Conservation (phyloP, 2,888 invertebrate genomes). For the Microdon myrmicae region DNA sequence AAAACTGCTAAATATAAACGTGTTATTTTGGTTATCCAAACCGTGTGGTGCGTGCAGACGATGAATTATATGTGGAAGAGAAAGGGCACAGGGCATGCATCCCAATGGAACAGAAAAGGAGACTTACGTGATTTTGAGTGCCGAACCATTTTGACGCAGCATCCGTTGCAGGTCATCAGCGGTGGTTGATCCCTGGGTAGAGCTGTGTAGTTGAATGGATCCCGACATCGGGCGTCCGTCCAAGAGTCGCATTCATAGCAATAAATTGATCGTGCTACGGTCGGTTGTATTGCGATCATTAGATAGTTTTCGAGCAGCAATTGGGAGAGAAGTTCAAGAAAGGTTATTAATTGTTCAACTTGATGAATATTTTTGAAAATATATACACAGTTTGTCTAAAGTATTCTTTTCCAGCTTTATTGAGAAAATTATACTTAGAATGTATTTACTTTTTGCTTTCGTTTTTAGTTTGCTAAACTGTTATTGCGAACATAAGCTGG, state of each 20-base stretch:
- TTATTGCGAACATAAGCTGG: slow-evolving; percentile 15
- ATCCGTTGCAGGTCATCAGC: slow-evolving; percentile 88
- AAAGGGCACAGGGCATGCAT: too few relatives aligned
- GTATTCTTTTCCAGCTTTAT: too few relatives aligned
- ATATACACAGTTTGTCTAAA: slow-evolving; percentile 22
- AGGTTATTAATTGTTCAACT: neutral
- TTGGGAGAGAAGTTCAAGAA: neutral
- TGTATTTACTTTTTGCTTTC: slow-evolving; percentile 31
- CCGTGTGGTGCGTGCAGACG: too few relatives aligned
- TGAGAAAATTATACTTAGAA: slow-evolving; percentile 34
- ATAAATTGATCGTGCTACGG: slow-evolving; percentile 84
- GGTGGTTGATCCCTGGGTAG: slow-evolving; percentile 89
- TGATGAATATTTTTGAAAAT: slow-evolving; percentile 10
- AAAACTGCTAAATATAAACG: too few relatives aligned
- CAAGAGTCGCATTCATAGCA: slow-evolving; percentile 96
- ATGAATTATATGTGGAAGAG: too few relatives aligned
- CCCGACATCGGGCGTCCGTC: slow-evolving; percentile 88
- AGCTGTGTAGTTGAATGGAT: slow-evolving; percentile 93
- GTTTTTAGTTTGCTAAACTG: slow-evolving; percentile 1
- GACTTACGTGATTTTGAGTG: slow-evolving; percentile 89
- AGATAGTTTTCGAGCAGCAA: slow-evolving; percentile 6
- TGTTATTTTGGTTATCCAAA: too few relatives aligned
- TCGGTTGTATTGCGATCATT: neutral
- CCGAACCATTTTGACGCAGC: slow-evolving; percentile 95
- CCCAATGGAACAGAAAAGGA: slow-evolving; percentile 1